Percentiles rank a stretch among this genome's conserved stretches.
These are phyloP conservation scores for Balaeniceps rex DNA, from an alignment of 2,113 vertebrate species.

Conservation along the genomic window DNA sequence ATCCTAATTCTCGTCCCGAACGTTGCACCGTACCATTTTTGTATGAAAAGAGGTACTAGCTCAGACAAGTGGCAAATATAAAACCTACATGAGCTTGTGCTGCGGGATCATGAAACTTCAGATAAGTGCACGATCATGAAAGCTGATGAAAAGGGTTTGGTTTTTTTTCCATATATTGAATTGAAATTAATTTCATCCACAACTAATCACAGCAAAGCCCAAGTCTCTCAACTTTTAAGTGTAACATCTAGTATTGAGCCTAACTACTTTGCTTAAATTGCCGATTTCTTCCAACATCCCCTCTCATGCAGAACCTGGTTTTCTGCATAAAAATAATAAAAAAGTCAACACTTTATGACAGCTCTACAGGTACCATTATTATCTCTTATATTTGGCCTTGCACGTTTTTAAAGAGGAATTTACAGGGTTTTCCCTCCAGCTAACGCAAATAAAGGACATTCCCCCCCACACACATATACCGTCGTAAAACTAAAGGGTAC, in stretches of 20 bases:
- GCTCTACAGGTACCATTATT: neutral
- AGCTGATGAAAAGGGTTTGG: neutral
- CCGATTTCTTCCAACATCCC: neutral
- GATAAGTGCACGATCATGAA: neutral
- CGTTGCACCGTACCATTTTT: rapidly evolving
- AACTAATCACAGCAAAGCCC: neutral
- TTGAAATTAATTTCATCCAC: neutral
- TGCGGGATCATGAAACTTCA: neutral
- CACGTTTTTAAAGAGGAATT: neutral
- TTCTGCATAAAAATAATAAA: neutral
- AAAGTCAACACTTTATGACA: neutral
- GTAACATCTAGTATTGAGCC: neutral
- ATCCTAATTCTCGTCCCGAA: neutral
- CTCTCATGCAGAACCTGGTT: neutral
- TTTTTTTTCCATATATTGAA: neutral
- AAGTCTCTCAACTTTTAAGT: neutral
- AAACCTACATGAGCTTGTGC: neutral
- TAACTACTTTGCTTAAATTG: neutral
- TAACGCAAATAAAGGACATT: neutral
- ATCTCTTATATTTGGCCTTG: neutral
- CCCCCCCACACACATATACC: rapidly evolving
- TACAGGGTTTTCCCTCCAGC: neutral
- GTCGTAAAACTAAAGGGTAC: neutral
- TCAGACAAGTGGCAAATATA: neutral
- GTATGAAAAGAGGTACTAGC: neutral